Conservation (phyloP, 2,113 vertebrate species). For the Vimba vimba region DNA sequence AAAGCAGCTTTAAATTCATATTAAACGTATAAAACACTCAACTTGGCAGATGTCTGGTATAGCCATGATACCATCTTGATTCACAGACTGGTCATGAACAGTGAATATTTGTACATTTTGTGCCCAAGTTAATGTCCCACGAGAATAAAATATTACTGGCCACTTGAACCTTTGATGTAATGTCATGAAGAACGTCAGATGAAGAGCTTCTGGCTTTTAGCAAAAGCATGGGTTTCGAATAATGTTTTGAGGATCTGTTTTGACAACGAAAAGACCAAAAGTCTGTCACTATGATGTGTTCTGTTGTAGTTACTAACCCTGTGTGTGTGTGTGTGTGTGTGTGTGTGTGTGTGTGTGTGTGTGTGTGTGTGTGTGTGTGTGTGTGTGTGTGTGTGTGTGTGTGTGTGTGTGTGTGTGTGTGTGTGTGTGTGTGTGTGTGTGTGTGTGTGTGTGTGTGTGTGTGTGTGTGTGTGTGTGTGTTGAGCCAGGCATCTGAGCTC, state of each 20-base stretch:
- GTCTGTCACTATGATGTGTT: conserved; percentile 38
- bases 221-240: conserved; percentile 10
- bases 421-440: background rate
- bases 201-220: background rate
- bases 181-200: background rate
- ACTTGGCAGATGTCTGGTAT: background rate
- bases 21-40: background rate
- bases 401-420: background rate
- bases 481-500: background rate
- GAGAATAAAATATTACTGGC: background rate
- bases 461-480: background rate
- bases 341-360: background rate
- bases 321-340: background rate
- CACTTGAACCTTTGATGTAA: background rate
- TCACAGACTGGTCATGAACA: background rate
- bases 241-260: conserved; percentile 38
- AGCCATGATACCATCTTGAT: background rate
- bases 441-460: too few species aligned
- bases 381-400: too few species aligned
- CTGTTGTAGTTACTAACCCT: conserved; percentile 38
- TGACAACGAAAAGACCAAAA: conserved; percentile 44
- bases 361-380: too few species aligned
- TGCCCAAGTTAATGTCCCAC: background rate
- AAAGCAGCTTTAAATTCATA: background rate
- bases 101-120: conserved; percentile 9